These are phyloP conservation scores for Tiaroga cobitis DNA, from an alignment of 2,797 vertebrate genomes.

Conservation along the genomic window DNA sequence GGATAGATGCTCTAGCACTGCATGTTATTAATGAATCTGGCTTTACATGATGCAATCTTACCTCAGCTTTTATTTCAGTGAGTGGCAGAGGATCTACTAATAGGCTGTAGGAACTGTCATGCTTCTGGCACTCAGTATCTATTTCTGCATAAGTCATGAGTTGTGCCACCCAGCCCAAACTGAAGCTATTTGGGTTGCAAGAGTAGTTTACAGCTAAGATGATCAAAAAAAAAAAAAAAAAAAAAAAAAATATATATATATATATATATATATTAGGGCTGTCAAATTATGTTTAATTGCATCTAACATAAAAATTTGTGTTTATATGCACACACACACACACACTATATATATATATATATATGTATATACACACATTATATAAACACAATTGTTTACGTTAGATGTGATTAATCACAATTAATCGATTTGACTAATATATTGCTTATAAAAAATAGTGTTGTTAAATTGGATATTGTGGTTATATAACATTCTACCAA, in stretches of 20 bases:
- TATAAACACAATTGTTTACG: too few relatives aligned
- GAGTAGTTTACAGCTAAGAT: neutral
- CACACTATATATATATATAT: too few relatives aligned
- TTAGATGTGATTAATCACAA: too few relatives aligned
- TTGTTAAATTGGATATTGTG: neutral
- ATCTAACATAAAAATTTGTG: too few relatives aligned
- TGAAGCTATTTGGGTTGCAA: slow-evolving; percentile 4
- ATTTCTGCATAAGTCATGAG: neutral
- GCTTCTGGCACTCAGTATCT: neutral
- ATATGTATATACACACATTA: too few relatives aligned
- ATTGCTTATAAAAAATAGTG: too few relatives aligned
- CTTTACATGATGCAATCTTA: slow-evolving; percentile 9
- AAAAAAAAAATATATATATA: neutral
- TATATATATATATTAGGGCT: too few relatives aligned
- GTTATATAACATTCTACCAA: neutral
- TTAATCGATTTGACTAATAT: too few relatives aligned
- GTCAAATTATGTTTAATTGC: too few relatives aligned
- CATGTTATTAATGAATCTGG: neutral
- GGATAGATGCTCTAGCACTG: neutral
- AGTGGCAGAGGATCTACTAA: slow-evolving; percentile 1
- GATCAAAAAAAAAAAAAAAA: neutral
- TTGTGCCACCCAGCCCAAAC: slow-evolving; percentile 8
- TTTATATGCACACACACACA: too few relatives aligned
- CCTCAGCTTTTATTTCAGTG: slow-evolving; percentile 5
- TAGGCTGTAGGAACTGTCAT: slow-evolving; percentile 7